Conservation (phyloP, 1,140 invertebrate species). For the Zeugodacus cucurbitae region DNA sequence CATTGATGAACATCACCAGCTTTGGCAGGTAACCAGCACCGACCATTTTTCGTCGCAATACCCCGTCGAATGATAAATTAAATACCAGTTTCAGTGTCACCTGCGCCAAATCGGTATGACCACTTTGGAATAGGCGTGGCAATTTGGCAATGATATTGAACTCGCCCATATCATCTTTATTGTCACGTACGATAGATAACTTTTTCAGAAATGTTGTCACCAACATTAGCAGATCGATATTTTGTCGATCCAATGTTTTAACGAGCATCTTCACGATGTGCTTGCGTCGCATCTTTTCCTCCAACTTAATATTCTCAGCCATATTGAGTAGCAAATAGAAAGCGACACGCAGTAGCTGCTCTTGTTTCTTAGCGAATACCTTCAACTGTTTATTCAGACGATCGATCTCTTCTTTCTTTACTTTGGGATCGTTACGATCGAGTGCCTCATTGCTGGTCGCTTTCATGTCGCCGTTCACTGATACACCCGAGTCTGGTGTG, state of each 20-base stretch:
- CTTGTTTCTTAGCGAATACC: slow-evolving; percentile 88
- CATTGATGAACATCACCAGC: slow-evolving; percentile 88
- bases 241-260: slow-evolving; percentile 88
- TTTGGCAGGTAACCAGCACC: slow-evolving; percentile 89
- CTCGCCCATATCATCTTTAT: slow-evolving; percentile 91
- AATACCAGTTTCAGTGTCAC: slow-evolving; percentile 89
- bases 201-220: slow-evolving; percentile 95
- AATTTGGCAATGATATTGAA: slow-evolving; percentile 81
- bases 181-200: slow-evolving; percentile 92
- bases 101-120: slow-evolving; percentile 85
- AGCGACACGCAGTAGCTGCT: slow-evolving; percentile 86
- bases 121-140: slow-evolving; percentile 77
- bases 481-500: slow-evolving; percentile 48
- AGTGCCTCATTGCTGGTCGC: slow-evolving; percentile 68
- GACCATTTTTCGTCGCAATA: slow-evolving; percentile 89
- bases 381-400: slow-evolving; percentile 83
- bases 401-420: slow-evolving; percentile 83
- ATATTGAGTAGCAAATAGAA: slow-evolving; percentile 95
- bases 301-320: slow-evolving; percentile 92
- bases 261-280: slow-evolving; percentile 90
- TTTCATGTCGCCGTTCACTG: slow-evolving; percentile 51
- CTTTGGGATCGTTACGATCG: slow-evolving; percentile 69
- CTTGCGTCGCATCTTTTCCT: slow-evolving; percentile 97
- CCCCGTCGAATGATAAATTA: slow-evolving; percentile 97
- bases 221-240: slow-evolving; percentile 89